phyloP scores from a whole-genome alignment of 2,797 vertebrate species.

The Neosilurus mollespiculum region DNA sequence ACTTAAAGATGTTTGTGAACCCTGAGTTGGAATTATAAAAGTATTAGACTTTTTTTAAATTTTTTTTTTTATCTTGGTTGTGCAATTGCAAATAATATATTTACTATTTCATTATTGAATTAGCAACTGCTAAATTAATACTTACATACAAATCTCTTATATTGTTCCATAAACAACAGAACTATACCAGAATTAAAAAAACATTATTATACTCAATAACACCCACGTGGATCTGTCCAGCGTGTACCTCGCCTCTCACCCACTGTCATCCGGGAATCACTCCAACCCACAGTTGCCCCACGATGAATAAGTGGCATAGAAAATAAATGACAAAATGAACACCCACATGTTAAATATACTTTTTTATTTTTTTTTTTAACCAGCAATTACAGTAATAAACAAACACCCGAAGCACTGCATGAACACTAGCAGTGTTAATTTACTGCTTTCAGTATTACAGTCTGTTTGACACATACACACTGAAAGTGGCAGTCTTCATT shows the following conservation, averaged over 20 bases:
- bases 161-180: neutral
- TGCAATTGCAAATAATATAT: neutral
- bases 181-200: neutral
- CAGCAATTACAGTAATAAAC: neutral
- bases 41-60: too few species aligned
- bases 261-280: too few species aligned
- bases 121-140: neutral
- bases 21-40: too few species aligned
- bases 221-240: neutral
- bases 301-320: too few species aligned
- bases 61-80: neutral
- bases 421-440: slow-evolving; percentile 12
- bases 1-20: neutral
- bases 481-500: neutral
- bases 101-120: neutral
- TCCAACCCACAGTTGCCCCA: too few species aligned
- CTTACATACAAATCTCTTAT: neutral
- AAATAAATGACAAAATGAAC: neutral
- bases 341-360: neutral
- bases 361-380: neutral
- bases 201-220: neutral
- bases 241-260: too few species aligned
- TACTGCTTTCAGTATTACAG: slow-evolving; percentile 10
- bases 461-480: slow-evolving; percentile 5
- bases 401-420: neutral